These are phyloP conservation scores for Drosophila oshimai DNA, from an alignment of 1,140 invertebrate species.

Conservation along the genomic window DNA sequence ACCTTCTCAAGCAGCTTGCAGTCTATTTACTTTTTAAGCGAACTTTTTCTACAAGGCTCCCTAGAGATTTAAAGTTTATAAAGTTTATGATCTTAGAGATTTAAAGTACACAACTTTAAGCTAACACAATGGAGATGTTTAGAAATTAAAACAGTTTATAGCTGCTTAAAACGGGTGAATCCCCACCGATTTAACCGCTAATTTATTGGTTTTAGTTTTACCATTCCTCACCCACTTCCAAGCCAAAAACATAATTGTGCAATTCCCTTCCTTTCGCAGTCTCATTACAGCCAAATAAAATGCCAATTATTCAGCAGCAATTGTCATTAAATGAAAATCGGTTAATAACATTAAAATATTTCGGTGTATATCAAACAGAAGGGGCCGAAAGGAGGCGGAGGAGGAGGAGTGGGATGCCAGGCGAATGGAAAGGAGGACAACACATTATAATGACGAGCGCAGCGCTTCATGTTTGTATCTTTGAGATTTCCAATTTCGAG, in stretches of 20 bases:
- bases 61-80: background rate
- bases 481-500: constrained; percentile 68
- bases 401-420: constrained; percentile 1
- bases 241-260: constrained; percentile 4
- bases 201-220: background rate
- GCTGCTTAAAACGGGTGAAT: background rate
- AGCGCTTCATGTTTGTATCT: constrained; percentile 59
- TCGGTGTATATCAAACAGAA: constrained; percentile 53
- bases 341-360: constrained; percentile 73
- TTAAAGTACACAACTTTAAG: background rate
- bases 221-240: constrained; percentile 14
- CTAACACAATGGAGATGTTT: background rate
- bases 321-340: constrained; percentile 59
- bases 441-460: constrained; percentile 49
- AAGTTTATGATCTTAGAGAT: background rate
- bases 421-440: constrained; percentile 23
- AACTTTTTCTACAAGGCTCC: background rate
- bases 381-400: background rate
- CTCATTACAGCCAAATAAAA: constrained; percentile 20
- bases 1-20: background rate
- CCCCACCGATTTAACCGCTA: background rate
- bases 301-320: constrained; percentile 33
- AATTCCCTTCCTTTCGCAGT: constrained; percentile 20
- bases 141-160: background rate
- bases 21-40: background rate